These are phyloP conservation scores for Nymphalis io DNA, from an alignment of 1,140 invertebrate genomes.

Conservation along the genomic window DNA sequence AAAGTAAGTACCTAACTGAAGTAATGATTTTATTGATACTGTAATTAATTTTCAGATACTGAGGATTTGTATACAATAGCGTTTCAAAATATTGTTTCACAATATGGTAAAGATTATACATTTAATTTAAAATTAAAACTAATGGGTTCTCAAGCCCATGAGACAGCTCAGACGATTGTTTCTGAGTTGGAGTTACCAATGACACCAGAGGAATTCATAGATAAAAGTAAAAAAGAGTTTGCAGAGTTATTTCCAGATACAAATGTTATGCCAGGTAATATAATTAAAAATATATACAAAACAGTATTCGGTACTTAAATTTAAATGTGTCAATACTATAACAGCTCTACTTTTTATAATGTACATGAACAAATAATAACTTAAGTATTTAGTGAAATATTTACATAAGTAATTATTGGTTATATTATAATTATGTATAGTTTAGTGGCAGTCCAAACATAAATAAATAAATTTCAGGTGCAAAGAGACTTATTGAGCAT, in stretches of 20 bases:
- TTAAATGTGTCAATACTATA: too few species aligned
- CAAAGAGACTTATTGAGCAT: constrained; percentile 85
- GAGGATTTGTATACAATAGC: constrained; percentile 88
- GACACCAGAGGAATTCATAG: constrained; percentile 84
- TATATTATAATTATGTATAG: too few species aligned
- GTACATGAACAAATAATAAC: too few species aligned
- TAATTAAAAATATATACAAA: background rate
- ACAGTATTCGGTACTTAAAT: too few species aligned
- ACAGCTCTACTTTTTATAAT: too few species aligned
- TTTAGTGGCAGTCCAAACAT: too few species aligned
- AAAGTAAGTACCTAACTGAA: background rate
- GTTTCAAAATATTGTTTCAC: constrained; percentile 84
- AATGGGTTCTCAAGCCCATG: constrained; percentile 87
- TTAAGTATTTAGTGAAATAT: too few species aligned
- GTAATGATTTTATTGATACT: constrained; percentile 8
- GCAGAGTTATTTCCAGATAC: constrained; percentile 82
- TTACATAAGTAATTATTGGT: too few species aligned
- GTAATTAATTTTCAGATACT: constrained; percentile 84
- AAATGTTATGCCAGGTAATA: constrained; percentile 84
- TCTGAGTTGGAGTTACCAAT: constrained; percentile 86
- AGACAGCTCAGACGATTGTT: constrained; percentile 83
- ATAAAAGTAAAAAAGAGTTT: constrained; percentile 74
- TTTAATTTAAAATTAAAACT: constrained; percentile 87
- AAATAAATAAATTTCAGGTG: constrained; percentile 80
- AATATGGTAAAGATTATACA: constrained; percentile 87